Evolutionary conservation across 2,888 invertebrate genomes (phyloP).

Genomic region (Drosophila gaucha): DNA sequence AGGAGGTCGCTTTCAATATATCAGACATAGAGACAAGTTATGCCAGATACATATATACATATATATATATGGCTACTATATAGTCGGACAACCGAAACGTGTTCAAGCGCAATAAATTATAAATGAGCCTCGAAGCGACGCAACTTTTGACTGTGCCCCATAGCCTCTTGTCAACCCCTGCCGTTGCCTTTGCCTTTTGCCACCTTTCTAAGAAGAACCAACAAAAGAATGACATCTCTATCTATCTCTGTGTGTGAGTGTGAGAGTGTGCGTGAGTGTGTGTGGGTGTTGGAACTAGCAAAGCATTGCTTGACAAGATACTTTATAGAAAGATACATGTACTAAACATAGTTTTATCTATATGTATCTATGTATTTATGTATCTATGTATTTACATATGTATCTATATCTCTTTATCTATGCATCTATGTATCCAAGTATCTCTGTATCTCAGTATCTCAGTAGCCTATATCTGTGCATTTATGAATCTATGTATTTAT

Average conservation of each 20-base stretch:
- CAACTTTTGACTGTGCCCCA: conserved; percentile 52
- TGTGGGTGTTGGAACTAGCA: conserved; percentile 45
- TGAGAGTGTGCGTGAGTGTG: conserved; percentile 13
- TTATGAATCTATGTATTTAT: neutral
- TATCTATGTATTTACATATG: neutral
- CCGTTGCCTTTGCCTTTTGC: conserved; percentile 7
- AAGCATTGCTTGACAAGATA: conserved; percentile 53
- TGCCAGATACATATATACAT: conserved; percentile 1
- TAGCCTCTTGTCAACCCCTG: conserved; percentile 25
- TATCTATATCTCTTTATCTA: neutral
- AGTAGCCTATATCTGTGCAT: neutral
- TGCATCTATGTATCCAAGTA: neutral
- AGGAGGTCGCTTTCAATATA: conserved; percentile 47
- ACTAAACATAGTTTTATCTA: conserved; percentile 47
- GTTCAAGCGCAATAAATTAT: conserved; percentile 80
- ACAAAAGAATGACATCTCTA: conserved; percentile 49
- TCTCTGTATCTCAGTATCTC: neutral
- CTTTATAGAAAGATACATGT: conserved; percentile 34
- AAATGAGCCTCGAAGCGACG: conserved; percentile 67
- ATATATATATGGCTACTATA: conserved; percentile 15
- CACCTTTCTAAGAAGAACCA: conserved; percentile 16
- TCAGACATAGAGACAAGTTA: conserved; percentile 20
- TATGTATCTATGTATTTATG: neutral
- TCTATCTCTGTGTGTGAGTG: neutral
- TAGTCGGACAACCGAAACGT: conserved; percentile 60